Percentiles rank a stretch among this genome's conserved stretches.
Evolutionary conservation across 2,797 vertebrate species (phyloP).

Genomic region (Corythornis leucogaster): DNA sequence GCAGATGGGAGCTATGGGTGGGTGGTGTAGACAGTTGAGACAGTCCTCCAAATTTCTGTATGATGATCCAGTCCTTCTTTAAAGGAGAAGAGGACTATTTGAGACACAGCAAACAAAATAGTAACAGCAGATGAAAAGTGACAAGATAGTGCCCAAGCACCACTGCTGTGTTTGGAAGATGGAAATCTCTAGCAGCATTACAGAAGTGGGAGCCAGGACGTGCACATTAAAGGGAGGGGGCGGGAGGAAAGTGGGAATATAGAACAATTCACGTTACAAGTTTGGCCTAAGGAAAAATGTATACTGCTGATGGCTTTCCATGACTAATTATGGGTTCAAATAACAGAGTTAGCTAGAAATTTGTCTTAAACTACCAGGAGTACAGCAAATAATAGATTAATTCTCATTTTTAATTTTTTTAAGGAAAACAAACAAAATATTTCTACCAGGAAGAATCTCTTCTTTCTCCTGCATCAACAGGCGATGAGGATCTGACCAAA

Average conservation of each 20-base stretch:
- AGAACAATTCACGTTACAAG: not conserved
- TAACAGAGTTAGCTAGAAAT: too few relatives aligned
- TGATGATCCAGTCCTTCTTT: not conserved
- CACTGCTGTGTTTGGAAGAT: rapidly evolving
- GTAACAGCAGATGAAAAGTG: not conserved
- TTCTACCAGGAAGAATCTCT: not conserved
- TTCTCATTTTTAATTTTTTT: not conserved
- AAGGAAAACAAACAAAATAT: not conserved
- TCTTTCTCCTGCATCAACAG: not conserved
- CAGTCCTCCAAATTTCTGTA: not conserved
- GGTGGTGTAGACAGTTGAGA: not conserved
- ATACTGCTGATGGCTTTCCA: not conserved
- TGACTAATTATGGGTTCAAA: too few relatives aligned
- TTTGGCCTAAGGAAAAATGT: not conserved
- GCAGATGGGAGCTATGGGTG: not conserved
- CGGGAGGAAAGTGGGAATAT: not conserved
- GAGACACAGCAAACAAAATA: not conserved
- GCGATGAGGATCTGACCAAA: not conserved
- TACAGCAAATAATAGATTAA: not conserved
- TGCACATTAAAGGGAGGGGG: not conserved
- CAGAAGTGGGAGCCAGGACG: not conserved
- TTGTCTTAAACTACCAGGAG: not conserved
- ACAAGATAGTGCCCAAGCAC: not conserved
- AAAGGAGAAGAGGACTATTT: not conserved
- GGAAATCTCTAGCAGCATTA: not conserved